Evolutionary conservation across 1,140 invertebrate species (phyloP).

Genomic region (Bombus picipes): DNA sequence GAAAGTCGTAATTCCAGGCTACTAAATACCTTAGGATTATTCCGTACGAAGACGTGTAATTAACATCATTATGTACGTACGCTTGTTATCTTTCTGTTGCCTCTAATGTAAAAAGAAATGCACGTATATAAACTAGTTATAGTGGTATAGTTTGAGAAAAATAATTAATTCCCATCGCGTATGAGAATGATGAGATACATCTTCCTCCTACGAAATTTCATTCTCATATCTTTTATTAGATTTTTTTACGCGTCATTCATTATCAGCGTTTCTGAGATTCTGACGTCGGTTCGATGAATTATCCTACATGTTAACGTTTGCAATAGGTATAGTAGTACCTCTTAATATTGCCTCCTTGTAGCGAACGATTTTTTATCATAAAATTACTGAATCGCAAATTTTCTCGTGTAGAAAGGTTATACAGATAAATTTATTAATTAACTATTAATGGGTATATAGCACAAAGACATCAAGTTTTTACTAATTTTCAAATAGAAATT

Average conservation of each 20-base stretch:
- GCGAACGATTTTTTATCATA: no score
- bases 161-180: neutral
- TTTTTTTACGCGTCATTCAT: neutral
- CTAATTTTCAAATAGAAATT: no score
- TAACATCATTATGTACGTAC: neutral
- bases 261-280: no score
- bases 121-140: no score
- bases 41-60: neutral
- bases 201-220: neutral
- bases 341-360: no score
- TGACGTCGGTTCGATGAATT: neutral
- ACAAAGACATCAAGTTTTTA: no score
- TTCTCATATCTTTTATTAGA: neutral
- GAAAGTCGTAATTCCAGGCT: neutral
- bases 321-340: no score
- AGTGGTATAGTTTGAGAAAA: neutral
- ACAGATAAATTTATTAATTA: no score
- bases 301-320: neutral
- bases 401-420: no score
- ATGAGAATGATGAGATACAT: neutral
- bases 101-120: no score
- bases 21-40: neutral
- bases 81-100: neutral
- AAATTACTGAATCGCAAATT: no score
- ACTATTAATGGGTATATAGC: no score